A percentile compares a stretch with the other conserved stretches of the same genome.
Evolutionary conservation across 2,113 vertebrate genomes (phyloP).

Genomic region (Delphinapterus leucas): DNA sequence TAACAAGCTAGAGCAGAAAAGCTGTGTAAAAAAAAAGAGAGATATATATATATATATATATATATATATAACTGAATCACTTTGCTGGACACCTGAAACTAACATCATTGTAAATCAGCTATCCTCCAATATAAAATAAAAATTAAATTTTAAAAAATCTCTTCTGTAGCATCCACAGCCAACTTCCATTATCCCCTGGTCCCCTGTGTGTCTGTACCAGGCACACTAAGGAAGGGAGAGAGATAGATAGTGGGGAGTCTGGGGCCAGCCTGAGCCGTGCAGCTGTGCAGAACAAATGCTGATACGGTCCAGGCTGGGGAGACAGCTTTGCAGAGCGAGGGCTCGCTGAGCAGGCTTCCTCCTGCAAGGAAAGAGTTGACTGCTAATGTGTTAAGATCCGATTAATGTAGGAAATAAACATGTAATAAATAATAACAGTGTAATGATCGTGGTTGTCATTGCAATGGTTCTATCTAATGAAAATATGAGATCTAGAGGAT

Average conservation of each 20-base stretch:
- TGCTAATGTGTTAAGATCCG: not conserved
- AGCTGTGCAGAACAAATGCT: not conserved
- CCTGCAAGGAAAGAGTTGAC: not conserved
- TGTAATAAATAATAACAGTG: not conserved
- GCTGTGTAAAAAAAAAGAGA: no score
- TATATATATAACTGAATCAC: not conserved
- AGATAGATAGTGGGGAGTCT: not conserved
- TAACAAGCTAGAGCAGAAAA: no score
- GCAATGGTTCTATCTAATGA: not conserved
- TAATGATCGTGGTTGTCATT: not conserved
- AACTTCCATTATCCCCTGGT: not conserved
- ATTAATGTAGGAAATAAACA: slow-evolving; percentile 20
- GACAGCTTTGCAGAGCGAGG: not conserved
- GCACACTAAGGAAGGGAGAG: not conserved
- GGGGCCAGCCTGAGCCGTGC: fast-evolving
- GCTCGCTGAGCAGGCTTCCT: fast-evolving
- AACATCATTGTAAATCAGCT: not conserved
- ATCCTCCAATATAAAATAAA: not conserved
- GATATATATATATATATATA: not conserved
- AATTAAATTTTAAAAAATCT: not conserved
- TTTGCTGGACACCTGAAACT: not conserved
- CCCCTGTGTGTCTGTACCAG: not conserved
- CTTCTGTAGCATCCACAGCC: not conserved
- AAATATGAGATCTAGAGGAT: not conserved
- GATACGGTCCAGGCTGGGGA: not conserved